phyloP scores from a whole-genome alignment of 2,113 vertebrate genomes.

The Spizaetus ornatus region DNA sequence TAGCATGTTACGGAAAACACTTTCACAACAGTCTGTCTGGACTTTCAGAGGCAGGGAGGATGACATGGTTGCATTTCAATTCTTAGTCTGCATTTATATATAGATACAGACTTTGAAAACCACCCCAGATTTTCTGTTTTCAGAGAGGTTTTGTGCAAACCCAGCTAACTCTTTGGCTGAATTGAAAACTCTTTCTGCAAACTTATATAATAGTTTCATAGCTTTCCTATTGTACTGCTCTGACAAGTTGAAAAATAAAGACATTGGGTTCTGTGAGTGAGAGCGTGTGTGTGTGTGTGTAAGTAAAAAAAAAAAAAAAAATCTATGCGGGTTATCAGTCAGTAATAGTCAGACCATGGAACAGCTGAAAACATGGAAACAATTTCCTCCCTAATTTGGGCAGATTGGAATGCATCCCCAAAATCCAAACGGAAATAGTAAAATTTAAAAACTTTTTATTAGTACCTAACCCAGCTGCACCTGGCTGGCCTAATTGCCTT shows the following conservation, averaged over 20 bases:
- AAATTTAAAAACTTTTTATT: conserved; percentile 91
- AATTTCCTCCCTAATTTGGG: conserved; percentile 84
- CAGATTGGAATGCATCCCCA: conserved; percentile 79
- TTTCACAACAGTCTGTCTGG: neutral
- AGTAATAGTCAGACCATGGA: conserved; percentile 52
- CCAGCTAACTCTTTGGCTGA: neutral
- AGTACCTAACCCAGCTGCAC: conserved; percentile 86
- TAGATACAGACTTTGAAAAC: neutral
- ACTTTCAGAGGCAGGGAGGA: neutral
- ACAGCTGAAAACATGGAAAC: conserved; percentile 75
- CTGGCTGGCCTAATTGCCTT: conserved; percentile 94
- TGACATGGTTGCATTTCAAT: neutral
- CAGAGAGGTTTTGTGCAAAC: neutral
- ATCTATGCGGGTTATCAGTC: neutral
- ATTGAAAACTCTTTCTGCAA: neutral
- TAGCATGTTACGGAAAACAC: neutral
- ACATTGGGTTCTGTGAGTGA: neutral
- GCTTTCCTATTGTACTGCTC: neutral
- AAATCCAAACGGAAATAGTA: conserved; percentile 92
- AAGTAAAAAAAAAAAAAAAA: neutral
- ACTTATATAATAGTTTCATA: neutral
- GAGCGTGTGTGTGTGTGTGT: neutral
- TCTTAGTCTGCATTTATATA: neutral
- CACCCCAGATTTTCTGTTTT: neutral
- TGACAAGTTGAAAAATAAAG: neutral